Base-by-base conservation (phyloP, 2,888 invertebrate species). In the Drosophila putrida region DNA sequence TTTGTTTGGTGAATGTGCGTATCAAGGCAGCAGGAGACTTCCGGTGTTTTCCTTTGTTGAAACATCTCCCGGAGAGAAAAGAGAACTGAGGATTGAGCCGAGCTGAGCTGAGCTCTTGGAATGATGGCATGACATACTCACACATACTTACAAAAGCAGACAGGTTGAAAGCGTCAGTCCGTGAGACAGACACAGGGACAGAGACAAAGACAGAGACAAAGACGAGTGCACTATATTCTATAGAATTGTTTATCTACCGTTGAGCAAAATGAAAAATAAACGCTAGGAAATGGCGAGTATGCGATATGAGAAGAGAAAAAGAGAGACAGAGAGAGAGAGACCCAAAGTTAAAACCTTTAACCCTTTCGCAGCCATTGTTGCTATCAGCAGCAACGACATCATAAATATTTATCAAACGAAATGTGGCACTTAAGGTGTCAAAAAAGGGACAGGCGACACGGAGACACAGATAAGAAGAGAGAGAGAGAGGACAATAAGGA, bases 381-480 rank as follows among this genome's bases (percentile, higher is more conserved):
- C 28, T 33, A 35, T 46, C 47, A 28, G 27, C 20, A 33, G 27
- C 53, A 31, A 31, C 43, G 54, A 50, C 59, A 78, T 65, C 75
- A 76, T 76, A 76, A 79, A 79, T 76, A 76, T 76, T 76, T 76
- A 76, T 78, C 79, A 78, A 81, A 43, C 64, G 81, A 63, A 55
- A 53, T 53, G 39, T 55, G 66, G 75, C 88, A 84, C 88, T 78
- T 78, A 74, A 85, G 79, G 86, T 88, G 76, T 65, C 66, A 44
- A 35, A 49, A 59, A 75, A 74, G 64, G 62, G 79, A 75, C 76
- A 78, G 58, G 36, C 69, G 20, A 57, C 55, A 57, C 27, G 9
- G 15, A 41, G 13, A 13, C 4, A 33, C 10, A 13, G 13, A 35
- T 8, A 35, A 11, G 6, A 11, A 31, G 20, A 31, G 27, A 41